Percentiles rank a stretch among this genome's conserved stretches.
Evolutionary conservation across 2,797 vertebrate genomes (phyloP).

Genomic region (Ctenopoma multispine): DNA sequence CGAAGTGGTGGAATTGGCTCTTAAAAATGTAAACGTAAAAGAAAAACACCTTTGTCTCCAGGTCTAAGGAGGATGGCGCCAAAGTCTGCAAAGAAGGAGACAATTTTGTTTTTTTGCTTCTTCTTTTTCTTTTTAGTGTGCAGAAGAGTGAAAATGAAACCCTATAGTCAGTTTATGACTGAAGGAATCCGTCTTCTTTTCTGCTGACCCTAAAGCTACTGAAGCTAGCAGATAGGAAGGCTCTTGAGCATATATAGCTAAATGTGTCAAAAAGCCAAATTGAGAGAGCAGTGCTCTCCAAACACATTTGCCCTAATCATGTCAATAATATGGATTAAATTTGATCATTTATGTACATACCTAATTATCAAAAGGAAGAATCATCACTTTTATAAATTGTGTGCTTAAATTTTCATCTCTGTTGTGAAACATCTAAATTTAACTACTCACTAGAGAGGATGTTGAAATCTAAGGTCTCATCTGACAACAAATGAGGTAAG

Average conservation of each 20-base stretch:
- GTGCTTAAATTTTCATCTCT: slow-evolving; percentile 9
- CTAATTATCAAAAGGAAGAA: background rate
- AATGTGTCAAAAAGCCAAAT: slow-evolving; percentile 44
- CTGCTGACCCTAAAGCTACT: slow-evolving; percentile 43
- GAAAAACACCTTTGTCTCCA: slow-evolving; percentile 83
- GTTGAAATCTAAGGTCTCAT: slow-evolving; percentile 8
- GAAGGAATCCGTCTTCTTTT: slow-evolving; percentile 67
- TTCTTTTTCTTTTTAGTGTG: slow-evolving; percentile 61
- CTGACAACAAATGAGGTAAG: slow-evolving; percentile 11
- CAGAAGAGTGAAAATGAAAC: slow-evolving; percentile 59
- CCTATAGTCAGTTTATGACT: slow-evolving; percentile 75
- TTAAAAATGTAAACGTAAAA: slow-evolving; percentile 49
- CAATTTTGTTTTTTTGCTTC: slow-evolving; percentile 61
- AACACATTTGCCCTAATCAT: slow-evolving; percentile 23
- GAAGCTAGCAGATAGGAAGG: slow-evolving; percentile 20
- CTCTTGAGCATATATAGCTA: slow-evolving; percentile 7
- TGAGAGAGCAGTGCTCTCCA: slow-evolving; percentile 17
- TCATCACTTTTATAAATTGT: background rate
- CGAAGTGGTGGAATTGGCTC: slow-evolving; percentile 76
- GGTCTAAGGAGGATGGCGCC: slow-evolving; percentile 82
- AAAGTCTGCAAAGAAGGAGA: slow-evolving; percentile 78
- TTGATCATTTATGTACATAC: slow-evolving; percentile 9
- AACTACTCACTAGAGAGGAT: background rate
- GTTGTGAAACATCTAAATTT: background rate
- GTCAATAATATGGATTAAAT: slow-evolving; percentile 20